Percentiles rank a stretch among this genome's conserved stretches.
Evolutionary conservation across 2,113 vertebrate species (phyloP).

Genomic region (Cephalopterus ornatus): DNA sequence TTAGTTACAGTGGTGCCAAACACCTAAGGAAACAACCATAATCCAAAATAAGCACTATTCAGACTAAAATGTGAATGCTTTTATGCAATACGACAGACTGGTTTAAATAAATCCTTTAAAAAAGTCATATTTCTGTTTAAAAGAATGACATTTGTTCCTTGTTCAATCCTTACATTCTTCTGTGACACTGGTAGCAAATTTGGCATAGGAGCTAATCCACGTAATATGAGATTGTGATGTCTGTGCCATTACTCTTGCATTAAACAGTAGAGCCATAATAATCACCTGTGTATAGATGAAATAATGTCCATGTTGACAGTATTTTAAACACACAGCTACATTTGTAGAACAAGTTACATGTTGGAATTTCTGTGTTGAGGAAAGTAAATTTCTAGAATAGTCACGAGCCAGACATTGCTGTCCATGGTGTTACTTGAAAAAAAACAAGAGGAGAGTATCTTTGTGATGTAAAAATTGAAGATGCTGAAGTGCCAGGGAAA

Average conservation of each 20-base stretch:
- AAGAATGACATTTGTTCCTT: background rate
- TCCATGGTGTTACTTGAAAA: background rate
- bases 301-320: rapidly evolving
- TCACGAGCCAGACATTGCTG: background rate
- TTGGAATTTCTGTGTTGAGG: background rate
- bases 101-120: background rate
- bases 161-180: background rate
- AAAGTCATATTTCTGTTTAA: background rate
- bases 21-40: background rate
- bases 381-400: background rate
- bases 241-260: background rate
- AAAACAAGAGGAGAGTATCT: background rate
- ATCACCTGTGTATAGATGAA: background rate
- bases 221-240: background rate
- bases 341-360: background rate
- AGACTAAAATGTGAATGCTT: background rate
- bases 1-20: background rate
- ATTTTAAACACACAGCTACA: background rate
- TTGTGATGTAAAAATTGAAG: background rate
- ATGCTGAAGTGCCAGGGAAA: background rate
- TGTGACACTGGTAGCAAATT: background rate
- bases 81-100: background rate
- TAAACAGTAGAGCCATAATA: background rate
- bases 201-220: background rate
- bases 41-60: background rate